Evolutionary conservation across 1,140 invertebrate species (phyloP), one percentile per base, ranked within the genome.

Genomic region (Euglossa dilemma): DNA sequence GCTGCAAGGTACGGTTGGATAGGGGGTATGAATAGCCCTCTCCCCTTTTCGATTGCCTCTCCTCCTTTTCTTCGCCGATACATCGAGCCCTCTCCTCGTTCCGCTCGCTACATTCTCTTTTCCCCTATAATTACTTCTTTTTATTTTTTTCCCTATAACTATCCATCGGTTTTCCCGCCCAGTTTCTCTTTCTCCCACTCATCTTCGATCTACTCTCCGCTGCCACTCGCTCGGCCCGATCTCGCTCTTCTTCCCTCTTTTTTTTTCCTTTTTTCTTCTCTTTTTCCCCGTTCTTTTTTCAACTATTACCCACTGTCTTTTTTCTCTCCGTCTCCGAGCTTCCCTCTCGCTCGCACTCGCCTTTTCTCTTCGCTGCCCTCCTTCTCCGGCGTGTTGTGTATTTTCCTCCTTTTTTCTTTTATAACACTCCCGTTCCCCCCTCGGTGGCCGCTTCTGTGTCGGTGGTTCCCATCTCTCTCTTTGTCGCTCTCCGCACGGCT

Each of bases 1-100:
- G 84, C 87, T 83, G 70, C 77, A 83, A 75, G 83, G 50, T 77
- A 87, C 80, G 72, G 81, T 80, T 83, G 86, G 85, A 78, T 63
- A 80, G 83, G 78, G 85, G 80, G 67, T 80, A 77, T 80, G 76
- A 80, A 72, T 84, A 80, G 67, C 69, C 70, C 56, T 83, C 80
- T 85, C 75, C 72, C 76, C 81, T 85, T 75, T 67, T 43, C 43
- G 80, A 69, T 80, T 71, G 28, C 72, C 81, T 86, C 56, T 69
- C 64, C 57, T 81, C 69, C 52, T 84, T 85, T 73, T 75, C 63
- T 71, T 63, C 81, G 45, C 63, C 63, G 80, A 82, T 82, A 82
- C 80, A 52, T 67, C 63, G 45, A 78, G 64, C 25, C 56, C 72
- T 56, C 73, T 82, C 64, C 54, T 71, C 74, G n/a, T 71, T 71